These are phyloP conservation scores for Drosophila kurseongensis DNA, from an alignment of 1,140 invertebrate species.

Conservation along the genomic window DNA sequence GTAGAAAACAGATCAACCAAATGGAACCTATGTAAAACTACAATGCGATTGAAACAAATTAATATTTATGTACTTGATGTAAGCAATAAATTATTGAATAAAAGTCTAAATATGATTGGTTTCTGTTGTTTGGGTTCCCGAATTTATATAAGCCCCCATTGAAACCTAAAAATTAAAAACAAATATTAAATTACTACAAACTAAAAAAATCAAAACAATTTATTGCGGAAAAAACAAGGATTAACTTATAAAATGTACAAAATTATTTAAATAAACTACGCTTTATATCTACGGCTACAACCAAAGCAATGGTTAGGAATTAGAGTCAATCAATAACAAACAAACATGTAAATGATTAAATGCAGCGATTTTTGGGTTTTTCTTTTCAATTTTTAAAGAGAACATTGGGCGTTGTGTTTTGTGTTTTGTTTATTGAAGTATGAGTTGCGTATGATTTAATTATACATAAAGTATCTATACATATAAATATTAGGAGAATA, in stretches of 20 bases:
- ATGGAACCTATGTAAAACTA: slow-evolving; percentile 61
- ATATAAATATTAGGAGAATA: slow-evolving; percentile 80
- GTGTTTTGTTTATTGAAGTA: slow-evolving; percentile 63
- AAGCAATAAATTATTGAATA: slow-evolving; percentile 62
- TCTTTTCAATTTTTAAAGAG: slow-evolving; percentile 14
- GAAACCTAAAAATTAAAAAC: slow-evolving; percentile 1
- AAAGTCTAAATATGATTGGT: slow-evolving; percentile 22
- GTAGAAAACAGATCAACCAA: slow-evolving; percentile 26
- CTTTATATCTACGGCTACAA: slow-evolving; percentile 44
- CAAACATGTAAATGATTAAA: slow-evolving; percentile 42
- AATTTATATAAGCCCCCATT: no score
- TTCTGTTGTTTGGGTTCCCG: neutral
- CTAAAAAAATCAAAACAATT: slow-evolving; percentile 68
- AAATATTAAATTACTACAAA: slow-evolving; percentile 37
- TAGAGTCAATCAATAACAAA: slow-evolving; percentile 44
- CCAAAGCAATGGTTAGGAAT: slow-evolving; percentile 55
- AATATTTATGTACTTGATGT: slow-evolving; percentile 73
- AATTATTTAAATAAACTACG: slow-evolving; percentile 37
- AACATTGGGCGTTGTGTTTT: slow-evolving; percentile 13
- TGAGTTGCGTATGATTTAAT: slow-evolving; percentile 56
- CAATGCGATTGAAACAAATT: slow-evolving; percentile 46
- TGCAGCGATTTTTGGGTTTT: slow-evolving; percentile 16
- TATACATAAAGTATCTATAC: slow-evolving; percentile 64
- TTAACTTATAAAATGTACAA: slow-evolving; percentile 65
- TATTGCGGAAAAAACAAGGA: slow-evolving; percentile 71